These are phyloP conservation scores for Orestias chungarensis DNA, from an alignment of 2,797 vertebrate genomes.

Conservation along the genomic window DNA sequence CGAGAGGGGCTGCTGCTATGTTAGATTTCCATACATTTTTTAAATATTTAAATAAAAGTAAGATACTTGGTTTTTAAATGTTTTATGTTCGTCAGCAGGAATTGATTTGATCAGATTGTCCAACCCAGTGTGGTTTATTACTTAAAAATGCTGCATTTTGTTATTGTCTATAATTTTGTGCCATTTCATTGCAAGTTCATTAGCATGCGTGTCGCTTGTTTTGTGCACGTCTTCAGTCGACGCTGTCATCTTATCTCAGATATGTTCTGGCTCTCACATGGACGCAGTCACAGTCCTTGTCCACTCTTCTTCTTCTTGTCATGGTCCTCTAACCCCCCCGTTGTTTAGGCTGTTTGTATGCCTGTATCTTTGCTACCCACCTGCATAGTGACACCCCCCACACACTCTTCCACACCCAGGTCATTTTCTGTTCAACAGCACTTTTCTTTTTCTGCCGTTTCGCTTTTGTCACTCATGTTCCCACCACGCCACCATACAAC, in stretches of 20 bases:
- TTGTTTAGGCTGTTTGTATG: slow-evolving; percentile 10
- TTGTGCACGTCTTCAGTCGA: slow-evolving; percentile 36
- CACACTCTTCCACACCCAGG: slow-evolving; percentile 10
- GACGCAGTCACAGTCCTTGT: slow-evolving; percentile 57
- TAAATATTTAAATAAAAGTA: background rate
- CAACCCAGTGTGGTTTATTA: background rate
- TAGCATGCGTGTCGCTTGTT: slow-evolving; percentile 17
- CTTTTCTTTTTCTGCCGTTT: slow-evolving; percentile 49
- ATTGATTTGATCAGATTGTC: slow-evolving; percentile 11
- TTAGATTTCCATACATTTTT: background rate
- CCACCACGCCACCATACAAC: slow-evolving; percentile 29
- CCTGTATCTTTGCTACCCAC: slow-evolving; percentile 29
- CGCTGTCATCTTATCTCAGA: slow-evolving; percentile 9
- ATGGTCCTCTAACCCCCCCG: slow-evolving; percentile 37
- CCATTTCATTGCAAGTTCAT: slow-evolving; percentile 24
- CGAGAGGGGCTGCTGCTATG: background rate
- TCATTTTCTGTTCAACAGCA: slow-evolving; percentile 73
- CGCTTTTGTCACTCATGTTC: slow-evolving; percentile 48
- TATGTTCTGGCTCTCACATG: slow-evolving; percentile 9
- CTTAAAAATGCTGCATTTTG: slow-evolving; percentile 27
- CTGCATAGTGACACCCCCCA: slow-evolving; percentile 58
- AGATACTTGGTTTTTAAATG: background rate
- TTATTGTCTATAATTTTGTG: slow-evolving; percentile 24
- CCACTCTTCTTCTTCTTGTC: slow-evolving; percentile 53
- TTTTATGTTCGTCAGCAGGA: slow-evolving; percentile 4